Base-by-base conservation (phyloP, 2,888 invertebrate genomes). In the Pristionchus arcanus region DNA sequence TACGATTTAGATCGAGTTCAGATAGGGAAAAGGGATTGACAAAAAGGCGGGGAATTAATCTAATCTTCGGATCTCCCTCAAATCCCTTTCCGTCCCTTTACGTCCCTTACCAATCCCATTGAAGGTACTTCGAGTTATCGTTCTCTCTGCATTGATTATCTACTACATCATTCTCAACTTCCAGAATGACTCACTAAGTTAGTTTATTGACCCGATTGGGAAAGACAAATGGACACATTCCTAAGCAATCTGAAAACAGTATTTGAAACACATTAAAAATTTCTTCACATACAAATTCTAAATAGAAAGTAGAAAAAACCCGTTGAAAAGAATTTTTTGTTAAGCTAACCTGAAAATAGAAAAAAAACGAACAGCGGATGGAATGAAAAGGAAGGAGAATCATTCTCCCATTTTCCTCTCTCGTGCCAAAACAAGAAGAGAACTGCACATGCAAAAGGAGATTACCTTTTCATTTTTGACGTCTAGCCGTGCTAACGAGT, bases 131-230 rank as follows among this genome's bases (percentile, higher is more conserved):
- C 71, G 87, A 88, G 55, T 88, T 31, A 88, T 88, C 37, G 74
- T 88, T 55, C 87, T 88, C 87, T 53, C 87, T 21, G 87, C 74
- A 21, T 31, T 88, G 9, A 71, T 88, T 74, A 34, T 88, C 71
- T 88, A 88, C 74, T 88, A 88, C 55, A 88, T 88, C 71, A 11
- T 74, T 16, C 63, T 68, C 37, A 87, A 87, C 53, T 68, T 87
- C 63, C 55, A 49, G 42, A 42, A 68, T 68, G 87, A 87, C 63
- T 68, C 87, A 68, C 21, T 42, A 31, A 34, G 87, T 63, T 37
- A 63, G 85, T 85, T 63, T 87, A 63, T 34, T 25, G 31, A 71
- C 16, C 16, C 63, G 31, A 71, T 71, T 31, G 34, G 34, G 31
- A 71, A 71, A 34, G 71, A 31, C 34, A 31, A 68, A 68, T 28